Evolutionary conservation across 1,140 invertebrate genomes (phyloP).

Genomic region (Scylla paramamosain): DNA sequence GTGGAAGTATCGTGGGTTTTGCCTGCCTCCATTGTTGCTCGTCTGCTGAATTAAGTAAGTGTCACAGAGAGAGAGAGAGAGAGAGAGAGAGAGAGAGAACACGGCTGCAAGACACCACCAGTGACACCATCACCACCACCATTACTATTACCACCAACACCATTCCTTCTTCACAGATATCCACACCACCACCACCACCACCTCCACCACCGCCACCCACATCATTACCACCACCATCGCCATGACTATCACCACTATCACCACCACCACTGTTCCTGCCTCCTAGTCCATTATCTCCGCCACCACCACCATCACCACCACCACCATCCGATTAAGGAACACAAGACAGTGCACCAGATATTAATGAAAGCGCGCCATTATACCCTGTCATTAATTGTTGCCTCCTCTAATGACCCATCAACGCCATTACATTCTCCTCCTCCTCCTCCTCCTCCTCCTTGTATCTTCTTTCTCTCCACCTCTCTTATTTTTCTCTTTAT

Average conservation of each 20-base stretch:
- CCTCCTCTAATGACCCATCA: not conserved
- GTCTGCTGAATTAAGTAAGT: too few relatives aligned
- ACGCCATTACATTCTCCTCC: not conserved
- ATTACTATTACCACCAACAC: not conserved
- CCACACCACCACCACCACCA: not conserved
- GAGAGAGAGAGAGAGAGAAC: too few relatives aligned
- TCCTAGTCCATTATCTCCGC: not conserved
- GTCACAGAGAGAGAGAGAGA: too few relatives aligned
- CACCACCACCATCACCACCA: not conserved
- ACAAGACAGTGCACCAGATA: not conserved
- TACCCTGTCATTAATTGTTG: not conserved
- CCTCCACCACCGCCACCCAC: too few relatives aligned
- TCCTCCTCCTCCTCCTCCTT: not conserved
- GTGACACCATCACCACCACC: not conserved
- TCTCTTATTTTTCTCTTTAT: not conserved
- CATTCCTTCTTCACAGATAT: too few relatives aligned
- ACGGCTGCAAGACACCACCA: too few relatives aligned
- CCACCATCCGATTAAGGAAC: not conserved
- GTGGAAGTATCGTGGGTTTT: too few relatives aligned
- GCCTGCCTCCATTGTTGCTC: too few relatives aligned
- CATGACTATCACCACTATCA: not conserved
- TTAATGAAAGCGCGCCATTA: not conserved
- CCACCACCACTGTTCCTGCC: not conserved
- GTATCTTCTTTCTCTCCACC: not conserved
- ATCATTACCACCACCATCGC: not conserved